A percentile compares a stretch with the other conserved stretches of the same genome.
Evolutionary conservation across 2,113 vertebrate species (phyloP).

Genomic region (Scortum barcoo): DNA sequence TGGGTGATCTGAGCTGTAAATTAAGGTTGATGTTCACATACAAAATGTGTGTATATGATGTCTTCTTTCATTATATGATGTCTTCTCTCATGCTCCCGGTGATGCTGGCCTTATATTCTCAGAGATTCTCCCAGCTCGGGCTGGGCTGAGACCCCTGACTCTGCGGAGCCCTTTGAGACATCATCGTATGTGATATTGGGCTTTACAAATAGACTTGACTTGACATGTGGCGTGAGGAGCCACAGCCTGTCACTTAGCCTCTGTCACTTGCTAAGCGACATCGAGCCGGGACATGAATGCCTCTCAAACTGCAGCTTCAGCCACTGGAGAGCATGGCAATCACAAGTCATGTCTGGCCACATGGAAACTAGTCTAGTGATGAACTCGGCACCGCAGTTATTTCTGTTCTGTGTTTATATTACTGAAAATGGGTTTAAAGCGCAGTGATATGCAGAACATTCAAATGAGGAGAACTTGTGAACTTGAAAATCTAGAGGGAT

Average conservation of each 20-base stretch:
- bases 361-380: constrained; percentile 13
- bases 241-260: constrained; percentile 57
- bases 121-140: background rate
- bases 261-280: constrained; percentile 59
- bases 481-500: background rate
- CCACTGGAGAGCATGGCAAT: constrained; percentile 17
- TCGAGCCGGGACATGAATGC: constrained; percentile 31
- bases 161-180: constrained; percentile 30
- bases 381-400: background rate
- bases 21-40: background rate
- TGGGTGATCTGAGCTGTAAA: background rate
- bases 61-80: background rate
- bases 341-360: background rate
- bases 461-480: background rate
- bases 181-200: constrained; percentile 13
- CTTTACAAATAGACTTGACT: constrained; percentile 50
- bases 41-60: background rate
- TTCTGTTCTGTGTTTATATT: background rate
- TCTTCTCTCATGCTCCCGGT: background rate
- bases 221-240: constrained; percentile 53
- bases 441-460: background rate
- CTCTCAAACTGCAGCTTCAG: constrained; percentile 31
- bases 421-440: background rate
- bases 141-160: constrained; percentile 4
- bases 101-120: background rate